These are phyloP conservation scores for Campylomormyrus numenius DNA, from an alignment of 2,113 vertebrate species.

Conservation along the genomic window DNA sequence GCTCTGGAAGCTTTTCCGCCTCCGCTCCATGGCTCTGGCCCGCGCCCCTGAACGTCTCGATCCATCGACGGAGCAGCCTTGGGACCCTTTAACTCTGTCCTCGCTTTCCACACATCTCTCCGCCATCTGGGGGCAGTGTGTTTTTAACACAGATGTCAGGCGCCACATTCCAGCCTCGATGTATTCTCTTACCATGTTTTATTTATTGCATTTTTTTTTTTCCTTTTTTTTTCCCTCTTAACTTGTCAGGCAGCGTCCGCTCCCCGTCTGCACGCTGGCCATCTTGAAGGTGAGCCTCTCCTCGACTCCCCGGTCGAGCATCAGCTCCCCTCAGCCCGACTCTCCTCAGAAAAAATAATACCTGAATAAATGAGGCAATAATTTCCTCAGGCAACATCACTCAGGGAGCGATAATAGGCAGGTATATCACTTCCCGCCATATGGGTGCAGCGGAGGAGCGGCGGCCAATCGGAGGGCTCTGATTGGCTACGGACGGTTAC, in stretches of 20 bases:
- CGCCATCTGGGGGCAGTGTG: neutral
- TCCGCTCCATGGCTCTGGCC: neutral
- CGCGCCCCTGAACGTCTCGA: neutral
- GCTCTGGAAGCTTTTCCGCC: neutral
- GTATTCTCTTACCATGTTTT: neutral
- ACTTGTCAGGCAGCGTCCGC: constrained; percentile 26
- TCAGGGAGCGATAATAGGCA: constrained; percentile 60
- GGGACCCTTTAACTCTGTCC: neutral
- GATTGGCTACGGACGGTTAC: constrained; percentile 62
- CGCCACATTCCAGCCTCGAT: neutral
- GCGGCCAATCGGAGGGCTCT: constrained; percentile 55
- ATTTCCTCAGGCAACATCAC: constrained; percentile 65
- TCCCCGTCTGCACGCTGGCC: constrained; percentile 19
- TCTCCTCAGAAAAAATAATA: constrained; percentile 54
- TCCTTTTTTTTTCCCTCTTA: constrained; percentile 20
- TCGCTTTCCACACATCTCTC: neutral
- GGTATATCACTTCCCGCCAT: constrained; percentile 68
- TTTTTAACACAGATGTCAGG: neutral
- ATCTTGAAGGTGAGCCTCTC: constrained; percentile 43
- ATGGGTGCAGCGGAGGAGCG: constrained; percentile 61
- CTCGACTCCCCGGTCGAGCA: constrained; percentile 47
- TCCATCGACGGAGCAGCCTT: neutral
- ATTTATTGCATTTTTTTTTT: neutral
- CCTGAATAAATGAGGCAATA: constrained; percentile 67
- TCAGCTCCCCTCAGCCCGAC: constrained; percentile 49